Evolutionary conservation across 2,797 vertebrate species (phyloP).

Genomic region (Lagodon rhomboides): DNA sequence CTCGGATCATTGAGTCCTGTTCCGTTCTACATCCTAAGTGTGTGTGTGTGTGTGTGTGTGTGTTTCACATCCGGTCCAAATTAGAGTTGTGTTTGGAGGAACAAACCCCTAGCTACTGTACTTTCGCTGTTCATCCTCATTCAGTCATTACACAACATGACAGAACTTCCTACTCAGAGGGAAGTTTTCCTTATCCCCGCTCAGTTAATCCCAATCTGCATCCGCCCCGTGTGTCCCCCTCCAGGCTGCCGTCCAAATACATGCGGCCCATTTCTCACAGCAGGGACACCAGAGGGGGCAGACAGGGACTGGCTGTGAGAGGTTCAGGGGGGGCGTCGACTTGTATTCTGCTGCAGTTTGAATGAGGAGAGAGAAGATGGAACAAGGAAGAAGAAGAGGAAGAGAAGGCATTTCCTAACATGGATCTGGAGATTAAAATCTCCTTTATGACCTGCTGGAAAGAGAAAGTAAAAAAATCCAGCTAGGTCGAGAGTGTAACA

Average conservation of each 20-base stretch:
- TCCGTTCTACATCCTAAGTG: slow-evolving; percentile 10
- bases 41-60: slow-evolving; percentile 14
- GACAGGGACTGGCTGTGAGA: slow-evolving; percentile 22
- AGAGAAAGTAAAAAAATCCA: background rate
- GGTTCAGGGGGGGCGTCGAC: slow-evolving; percentile 7
- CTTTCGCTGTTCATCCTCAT: background rate
- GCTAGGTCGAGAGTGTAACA: background rate
- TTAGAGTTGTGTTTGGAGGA: slow-evolving; percentile 16
- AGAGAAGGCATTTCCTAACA: background rate
- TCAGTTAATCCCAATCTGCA: slow-evolving; percentile 63
- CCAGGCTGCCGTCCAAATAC: slow-evolving; percentile 46
- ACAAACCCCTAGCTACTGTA: background rate
- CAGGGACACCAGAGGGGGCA: slow-evolving; percentile 26
- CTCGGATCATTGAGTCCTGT: slow-evolving; percentile 48
- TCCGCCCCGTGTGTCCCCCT: slow-evolving; percentile 4
- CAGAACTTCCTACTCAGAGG: slow-evolving; percentile 39
- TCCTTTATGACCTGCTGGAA: background rate
- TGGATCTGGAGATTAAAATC: background rate
- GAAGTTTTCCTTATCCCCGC: slow-evolving; percentile 61
- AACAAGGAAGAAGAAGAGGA: background rate
- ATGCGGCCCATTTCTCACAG: slow-evolving; percentile 34
- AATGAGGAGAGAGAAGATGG: slow-evolving; percentile 12
- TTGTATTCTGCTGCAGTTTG: slow-evolving; percentile 21
- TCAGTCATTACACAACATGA: slow-evolving; percentile 11
- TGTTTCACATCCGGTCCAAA: slow-evolving; percentile 23